These are phyloP conservation scores for Brachionus rotundiformis DNA, from an alignment of 1,140 invertebrate species.

Conservation along the genomic window DNA sequence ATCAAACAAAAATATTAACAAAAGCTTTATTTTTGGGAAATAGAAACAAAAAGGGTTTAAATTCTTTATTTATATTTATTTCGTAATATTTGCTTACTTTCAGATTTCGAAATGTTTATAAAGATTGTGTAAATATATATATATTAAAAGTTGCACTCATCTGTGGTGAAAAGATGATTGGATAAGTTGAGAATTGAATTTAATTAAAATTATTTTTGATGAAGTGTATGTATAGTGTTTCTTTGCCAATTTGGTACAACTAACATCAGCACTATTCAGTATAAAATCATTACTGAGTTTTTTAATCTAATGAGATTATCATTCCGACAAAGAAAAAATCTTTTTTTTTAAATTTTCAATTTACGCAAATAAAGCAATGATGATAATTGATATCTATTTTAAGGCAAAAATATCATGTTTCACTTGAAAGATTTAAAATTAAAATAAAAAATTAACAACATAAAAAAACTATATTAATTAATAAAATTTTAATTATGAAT, in stretches of 20 bases:
- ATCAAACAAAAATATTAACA: background rate
- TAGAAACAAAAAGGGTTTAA: background rate
- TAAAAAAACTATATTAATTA: no score
- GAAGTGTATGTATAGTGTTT: background rate
- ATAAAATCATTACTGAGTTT: background rate
- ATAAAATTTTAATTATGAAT: no score
- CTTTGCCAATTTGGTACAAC: background rate
- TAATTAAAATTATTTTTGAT: background rate
- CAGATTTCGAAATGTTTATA: background rate
- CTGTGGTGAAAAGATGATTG: slow-evolving; percentile 4
- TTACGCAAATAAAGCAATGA: no score
- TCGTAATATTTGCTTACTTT: slow-evolving; percentile 5
- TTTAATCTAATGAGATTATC: background rate
- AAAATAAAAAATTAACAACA: no score
- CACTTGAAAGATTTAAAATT: no score
- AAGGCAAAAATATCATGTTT: no score
- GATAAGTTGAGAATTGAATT: background rate
- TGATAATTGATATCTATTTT: no score
- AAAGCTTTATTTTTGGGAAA: background rate
- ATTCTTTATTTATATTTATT: background rate
- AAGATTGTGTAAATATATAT: background rate
- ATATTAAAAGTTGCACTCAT: background rate
- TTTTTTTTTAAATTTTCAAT: no score
- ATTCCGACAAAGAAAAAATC: background rate
- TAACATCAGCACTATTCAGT: background rate